These are phyloP conservation scores for Anthophora plumipes DNA, from an alignment of 2,888 invertebrate genomes.

Conservation along the genomic window DNA sequence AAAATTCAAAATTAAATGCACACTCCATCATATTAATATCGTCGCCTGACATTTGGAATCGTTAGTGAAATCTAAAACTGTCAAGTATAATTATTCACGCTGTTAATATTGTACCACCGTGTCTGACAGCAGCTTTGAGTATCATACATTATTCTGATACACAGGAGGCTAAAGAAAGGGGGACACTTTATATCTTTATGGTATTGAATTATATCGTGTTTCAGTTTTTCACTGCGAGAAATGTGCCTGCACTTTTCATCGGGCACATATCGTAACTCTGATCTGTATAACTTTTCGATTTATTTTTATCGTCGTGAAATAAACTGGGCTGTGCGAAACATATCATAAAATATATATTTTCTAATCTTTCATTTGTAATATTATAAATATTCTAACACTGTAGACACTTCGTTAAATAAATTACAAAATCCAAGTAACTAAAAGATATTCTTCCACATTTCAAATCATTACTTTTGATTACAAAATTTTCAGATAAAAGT, in stretches of 20 bases:
- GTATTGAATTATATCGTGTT: background rate
- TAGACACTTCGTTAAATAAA: too few relatives aligned
- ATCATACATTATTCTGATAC: slow-evolving; percentile 2
- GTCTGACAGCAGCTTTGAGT: background rate
- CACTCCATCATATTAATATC: slow-evolving; percentile 9
- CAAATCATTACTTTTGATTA: too few relatives aligned
- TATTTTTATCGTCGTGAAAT: background rate
- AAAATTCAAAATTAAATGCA: slow-evolving; percentile 1
- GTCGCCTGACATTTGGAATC: background rate
- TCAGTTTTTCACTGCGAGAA: background rate
- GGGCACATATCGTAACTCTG: background rate
- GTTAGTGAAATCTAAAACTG: background rate
- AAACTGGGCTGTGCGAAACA: too few relatives aligned
- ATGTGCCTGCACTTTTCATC: background rate
- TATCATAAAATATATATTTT: too few relatives aligned
- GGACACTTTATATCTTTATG: background rate
- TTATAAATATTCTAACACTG: too few relatives aligned
- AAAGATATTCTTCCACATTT: too few relatives aligned
- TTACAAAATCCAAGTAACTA: too few relatives aligned
- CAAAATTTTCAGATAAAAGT: too few relatives aligned
- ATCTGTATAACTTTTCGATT: background rate
- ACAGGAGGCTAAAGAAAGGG: background rate
- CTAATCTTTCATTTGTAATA: too few relatives aligned
- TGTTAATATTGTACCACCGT: slow-evolving; percentile 11
- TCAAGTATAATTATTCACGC: slow-evolving; percentile 24